Evolutionary conservation across 2,113 vertebrate genomes (phyloP).

Genomic region (Myrmophylax atrothorax): DNA sequence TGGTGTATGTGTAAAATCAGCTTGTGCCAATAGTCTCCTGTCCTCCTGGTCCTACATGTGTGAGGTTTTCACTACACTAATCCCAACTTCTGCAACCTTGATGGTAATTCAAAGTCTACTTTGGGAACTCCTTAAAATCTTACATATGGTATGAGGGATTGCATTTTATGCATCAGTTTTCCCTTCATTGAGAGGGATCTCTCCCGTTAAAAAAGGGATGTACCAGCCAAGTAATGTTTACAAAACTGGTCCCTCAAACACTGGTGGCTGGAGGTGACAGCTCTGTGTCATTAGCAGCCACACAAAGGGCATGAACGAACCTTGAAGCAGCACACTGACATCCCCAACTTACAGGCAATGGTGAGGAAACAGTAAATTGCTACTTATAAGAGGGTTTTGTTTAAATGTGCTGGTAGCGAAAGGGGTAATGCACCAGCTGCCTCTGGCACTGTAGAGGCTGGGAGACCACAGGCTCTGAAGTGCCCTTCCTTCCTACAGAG

Average conservation of each 20-base stretch:
- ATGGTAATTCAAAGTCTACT: not conserved
- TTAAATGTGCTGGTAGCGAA: not conserved
- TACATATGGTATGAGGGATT: not conserved
- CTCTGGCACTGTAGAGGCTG: not conserved
- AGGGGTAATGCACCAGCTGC: not conserved
- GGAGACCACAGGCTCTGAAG: conserved; percentile 30
- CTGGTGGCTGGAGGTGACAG: not conserved
- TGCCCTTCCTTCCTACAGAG: conserved; percentile 3
- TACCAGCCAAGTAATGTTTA: not conserved
- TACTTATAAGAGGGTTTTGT: not conserved
- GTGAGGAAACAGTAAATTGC: not conserved
- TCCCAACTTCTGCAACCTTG: not conserved
- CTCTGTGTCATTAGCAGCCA: not conserved
- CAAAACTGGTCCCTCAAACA: not conserved
- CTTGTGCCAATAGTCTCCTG: not conserved
- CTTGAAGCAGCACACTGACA: not conserved
- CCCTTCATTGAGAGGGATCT: not conserved
- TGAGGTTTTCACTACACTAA: not conserved
- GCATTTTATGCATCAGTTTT: not conserved
- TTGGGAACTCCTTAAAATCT: not conserved
- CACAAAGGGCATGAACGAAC: not conserved
- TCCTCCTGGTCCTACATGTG: not conserved
- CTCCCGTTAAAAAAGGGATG: not conserved
- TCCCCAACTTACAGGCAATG: not conserved
- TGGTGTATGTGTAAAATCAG: not conserved